Base-by-base conservation (phyloP, 2,113 vertebrate species). In the Entelurus aequoreus region DNA sequence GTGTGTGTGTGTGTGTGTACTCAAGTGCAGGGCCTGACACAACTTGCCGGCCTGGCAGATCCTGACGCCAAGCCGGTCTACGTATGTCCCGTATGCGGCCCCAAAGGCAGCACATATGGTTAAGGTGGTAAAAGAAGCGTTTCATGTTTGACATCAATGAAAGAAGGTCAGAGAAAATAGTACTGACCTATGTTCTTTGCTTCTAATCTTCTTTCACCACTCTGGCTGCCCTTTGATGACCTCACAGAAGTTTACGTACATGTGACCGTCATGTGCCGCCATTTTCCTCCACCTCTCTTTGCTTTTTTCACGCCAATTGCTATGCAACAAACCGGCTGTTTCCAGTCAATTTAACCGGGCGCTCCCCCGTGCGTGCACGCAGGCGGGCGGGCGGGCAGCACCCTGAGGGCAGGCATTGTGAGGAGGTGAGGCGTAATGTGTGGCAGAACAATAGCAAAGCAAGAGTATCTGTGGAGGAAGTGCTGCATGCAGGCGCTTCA, bases 61-160 rank as follows among this genome's bases (percentile, higher is more conserved):
- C 84, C n/a, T 88, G 87, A 88, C 85, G 84, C 87, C 87, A 87
- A 69, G 61, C 7, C 77, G 79, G 87, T 87, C 87, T 88, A 79
- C 85, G 75, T 86, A 76, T 49, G 74, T 84, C 63, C 69, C 80
- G 78, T 85, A 82, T 80, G 82, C 83, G 75, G 82, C 85, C 85
- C 40, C 74, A 57, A 68, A 76, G 85, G 82, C 81, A 52, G 66
- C 75, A 65, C 51, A 54, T 84, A 76, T 63, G 77, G 71, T 83
- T 83, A 68, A 37, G 73, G 53, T 71, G 76, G 66, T 66, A 74
- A 83, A 74, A 81, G 67, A 79, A 73, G 58, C 21, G 75, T 84
- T 84, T 87, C 74, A 85, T 84, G 79, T 86, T 82, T 74, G 77
- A 86, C 77, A 82, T 82, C 78, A 80, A 76, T 79, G 85, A 81